Conservation (phyloP, 64 coral and sea anemone genomes). For the Porites lutea region DNA sequence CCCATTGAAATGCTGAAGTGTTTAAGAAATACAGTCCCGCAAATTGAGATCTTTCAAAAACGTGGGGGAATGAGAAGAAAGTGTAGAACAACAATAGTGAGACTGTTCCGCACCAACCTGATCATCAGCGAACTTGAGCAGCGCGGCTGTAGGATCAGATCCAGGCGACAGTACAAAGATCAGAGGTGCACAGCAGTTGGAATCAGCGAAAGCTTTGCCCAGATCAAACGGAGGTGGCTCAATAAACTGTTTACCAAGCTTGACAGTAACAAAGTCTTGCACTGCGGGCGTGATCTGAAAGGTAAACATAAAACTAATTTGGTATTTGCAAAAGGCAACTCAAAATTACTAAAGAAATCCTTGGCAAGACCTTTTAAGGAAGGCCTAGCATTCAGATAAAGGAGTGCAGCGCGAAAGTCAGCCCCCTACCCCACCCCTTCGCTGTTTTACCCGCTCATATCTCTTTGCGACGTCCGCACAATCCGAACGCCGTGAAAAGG, state of each 20-base stretch:
- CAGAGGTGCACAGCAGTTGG: conserved; percentile 89
- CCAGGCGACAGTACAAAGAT: conserved; percentile 97
- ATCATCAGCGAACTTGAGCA: conserved; percentile 99
- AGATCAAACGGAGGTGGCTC: conserved; percentile 98
- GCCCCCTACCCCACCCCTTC: too few species aligned
- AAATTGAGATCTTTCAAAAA: too few species aligned
- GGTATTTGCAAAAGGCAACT: too few species aligned
- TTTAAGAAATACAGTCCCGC: too few species aligned
- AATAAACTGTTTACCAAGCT: conserved; percentile 92
- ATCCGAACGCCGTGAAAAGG: too few species aligned
- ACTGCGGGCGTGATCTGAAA: conserved; percentile 94
- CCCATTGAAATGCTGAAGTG: too few species aligned
- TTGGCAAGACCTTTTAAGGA: too few species aligned
- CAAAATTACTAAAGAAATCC: too few species aligned
- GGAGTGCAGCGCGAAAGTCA: too few species aligned
- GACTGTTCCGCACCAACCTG: conserved; percentile 62
- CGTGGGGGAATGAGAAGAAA: background rate
- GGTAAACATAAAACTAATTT: background rate
- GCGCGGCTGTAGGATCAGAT: conserved; percentile 95
- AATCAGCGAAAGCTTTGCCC: conserved; percentile 97
- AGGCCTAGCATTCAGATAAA: too few species aligned
- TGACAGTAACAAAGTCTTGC: conserved; percentile 93
- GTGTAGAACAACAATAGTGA: background rate
- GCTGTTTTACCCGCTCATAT: too few species aligned
- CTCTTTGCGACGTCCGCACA: too few species aligned